A percentile compares a stretch with the other conserved stretches of the same genome.
These are phyloP conservation scores for Arenaria interpres DNA, from an alignment of 2,113 vertebrate species.

Conservation along the genomic window DNA sequence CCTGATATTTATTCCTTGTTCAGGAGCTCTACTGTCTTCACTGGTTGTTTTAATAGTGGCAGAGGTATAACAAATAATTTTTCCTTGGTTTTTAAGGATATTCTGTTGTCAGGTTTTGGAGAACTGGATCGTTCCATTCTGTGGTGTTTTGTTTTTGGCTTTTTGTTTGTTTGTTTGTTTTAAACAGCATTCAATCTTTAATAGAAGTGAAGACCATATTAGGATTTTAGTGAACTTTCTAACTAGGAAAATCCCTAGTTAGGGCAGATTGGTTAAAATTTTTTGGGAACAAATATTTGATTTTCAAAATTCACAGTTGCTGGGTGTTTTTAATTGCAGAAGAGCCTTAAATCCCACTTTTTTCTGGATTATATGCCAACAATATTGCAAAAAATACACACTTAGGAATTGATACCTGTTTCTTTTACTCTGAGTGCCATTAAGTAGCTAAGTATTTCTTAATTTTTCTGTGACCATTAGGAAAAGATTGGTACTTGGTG, in stretches of 20 bases:
- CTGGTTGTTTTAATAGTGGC: background rate
- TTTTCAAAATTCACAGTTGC: background rate
- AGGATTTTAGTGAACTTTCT: background rate
- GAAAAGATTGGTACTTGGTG: constrained; percentile 84
- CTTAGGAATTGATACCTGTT: background rate
- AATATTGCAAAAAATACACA: background rate
- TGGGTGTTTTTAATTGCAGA: background rate
- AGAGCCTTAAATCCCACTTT: background rate
- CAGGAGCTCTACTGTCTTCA: background rate
- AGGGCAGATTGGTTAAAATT: background rate
- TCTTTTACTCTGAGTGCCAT: background rate
- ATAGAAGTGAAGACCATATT: background rate
- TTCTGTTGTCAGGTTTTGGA: background rate
- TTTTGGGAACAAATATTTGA: background rate
- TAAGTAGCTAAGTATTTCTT: background rate
- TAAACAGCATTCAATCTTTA: background rate
- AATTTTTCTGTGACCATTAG: constrained; percentile 45
- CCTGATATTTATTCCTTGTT: background rate
- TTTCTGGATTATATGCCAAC: background rate
- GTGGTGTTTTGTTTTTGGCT: background rate
- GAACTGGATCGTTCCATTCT: background rate
- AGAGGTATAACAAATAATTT: background rate
- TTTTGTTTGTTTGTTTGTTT: background rate
- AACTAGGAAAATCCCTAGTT: background rate
- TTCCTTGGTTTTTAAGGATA: background rate